These are phyloP conservation scores for Leptosomus discolor DNA, from an alignment of 2,113 vertebrate genomes.

Conservation along the genomic window DNA sequence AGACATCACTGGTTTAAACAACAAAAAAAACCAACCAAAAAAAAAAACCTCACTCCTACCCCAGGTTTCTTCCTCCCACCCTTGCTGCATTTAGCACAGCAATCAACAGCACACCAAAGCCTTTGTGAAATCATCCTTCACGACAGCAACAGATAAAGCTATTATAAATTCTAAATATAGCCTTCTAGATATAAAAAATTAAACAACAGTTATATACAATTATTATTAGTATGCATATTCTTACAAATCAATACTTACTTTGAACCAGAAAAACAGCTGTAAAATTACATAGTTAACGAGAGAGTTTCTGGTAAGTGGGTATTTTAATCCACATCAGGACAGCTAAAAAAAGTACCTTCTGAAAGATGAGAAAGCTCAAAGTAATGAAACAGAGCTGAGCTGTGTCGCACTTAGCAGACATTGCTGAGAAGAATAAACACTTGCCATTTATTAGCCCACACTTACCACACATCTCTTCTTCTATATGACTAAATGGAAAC, in stretches of 20 bases:
- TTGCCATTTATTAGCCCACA: background rate
- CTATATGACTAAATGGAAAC: background rate
- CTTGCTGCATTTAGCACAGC: background rate
- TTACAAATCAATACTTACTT: background rate
- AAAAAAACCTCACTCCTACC: background rate
- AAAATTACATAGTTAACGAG: background rate
- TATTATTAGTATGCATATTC: background rate
- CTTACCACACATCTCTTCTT: background rate
- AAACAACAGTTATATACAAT: background rate
- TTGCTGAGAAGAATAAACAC: background rate
- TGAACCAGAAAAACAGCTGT: background rate
- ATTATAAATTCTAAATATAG: background rate
- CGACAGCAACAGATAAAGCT: background rate
- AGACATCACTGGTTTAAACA: background rate
- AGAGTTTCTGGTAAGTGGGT: background rate
- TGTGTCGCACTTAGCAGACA: rapidly evolving
- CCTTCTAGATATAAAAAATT: background rate
- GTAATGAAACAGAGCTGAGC: background rate
- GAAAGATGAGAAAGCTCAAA: background rate
- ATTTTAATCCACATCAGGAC: background rate
- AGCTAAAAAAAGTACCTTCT: background rate
- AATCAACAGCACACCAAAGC: background rate
- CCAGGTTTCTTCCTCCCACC: background rate
- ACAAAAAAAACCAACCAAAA: background rate
- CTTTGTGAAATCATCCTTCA: background rate